Conservation (phyloP, 1,140 invertebrate genomes). For the Geopemphigus sp. region DNA sequence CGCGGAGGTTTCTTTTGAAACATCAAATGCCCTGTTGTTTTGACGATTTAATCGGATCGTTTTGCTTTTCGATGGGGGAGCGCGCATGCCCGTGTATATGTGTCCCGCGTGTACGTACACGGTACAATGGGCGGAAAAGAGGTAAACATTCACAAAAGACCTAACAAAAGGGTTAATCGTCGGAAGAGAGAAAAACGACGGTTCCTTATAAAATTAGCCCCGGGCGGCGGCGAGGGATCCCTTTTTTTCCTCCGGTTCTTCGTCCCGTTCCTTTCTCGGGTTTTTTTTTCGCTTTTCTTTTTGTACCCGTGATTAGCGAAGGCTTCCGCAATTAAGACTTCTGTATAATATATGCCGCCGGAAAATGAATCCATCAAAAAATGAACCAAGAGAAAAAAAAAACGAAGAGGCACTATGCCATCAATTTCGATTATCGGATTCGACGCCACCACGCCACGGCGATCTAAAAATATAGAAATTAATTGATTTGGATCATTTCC, state of each 20-base stretch:
- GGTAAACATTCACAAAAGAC: conserved; percentile 40
- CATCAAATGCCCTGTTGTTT: conserved; percentile 40
- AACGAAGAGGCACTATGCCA: background rate
- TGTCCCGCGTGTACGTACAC: background rate
- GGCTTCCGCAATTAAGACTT: conserved; percentile 36
- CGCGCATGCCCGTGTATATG: background rate
- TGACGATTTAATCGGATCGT: conserved; percentile 49
- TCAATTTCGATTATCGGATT: conserved; percentile 23
- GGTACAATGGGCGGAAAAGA: conserved; percentile 35
- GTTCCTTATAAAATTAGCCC: conserved; percentile 40
- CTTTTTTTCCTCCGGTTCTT: conserved; percentile 2
- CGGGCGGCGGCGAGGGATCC: conserved; percentile 6
- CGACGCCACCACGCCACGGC: background rate
- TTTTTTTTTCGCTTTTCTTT: background rate
- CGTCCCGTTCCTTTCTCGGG: background rate
- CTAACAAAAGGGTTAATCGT: conserved; percentile 46
- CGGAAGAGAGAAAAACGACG: conserved; percentile 43
- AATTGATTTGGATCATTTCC: conserved; percentile 45
- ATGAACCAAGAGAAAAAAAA: background rate
- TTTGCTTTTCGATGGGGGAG: conserved; percentile 13
- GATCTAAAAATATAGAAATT: conserved; percentile 41
- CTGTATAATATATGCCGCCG: background rate
- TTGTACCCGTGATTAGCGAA: conserved; percentile 12
- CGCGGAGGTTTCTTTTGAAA: conserved; percentile 42
- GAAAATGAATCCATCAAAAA: conserved; percentile 21